Evolutionary conservation across 2,797 vertebrate genomes (phyloP).

Genomic region (Pangasius djambal): DNA sequence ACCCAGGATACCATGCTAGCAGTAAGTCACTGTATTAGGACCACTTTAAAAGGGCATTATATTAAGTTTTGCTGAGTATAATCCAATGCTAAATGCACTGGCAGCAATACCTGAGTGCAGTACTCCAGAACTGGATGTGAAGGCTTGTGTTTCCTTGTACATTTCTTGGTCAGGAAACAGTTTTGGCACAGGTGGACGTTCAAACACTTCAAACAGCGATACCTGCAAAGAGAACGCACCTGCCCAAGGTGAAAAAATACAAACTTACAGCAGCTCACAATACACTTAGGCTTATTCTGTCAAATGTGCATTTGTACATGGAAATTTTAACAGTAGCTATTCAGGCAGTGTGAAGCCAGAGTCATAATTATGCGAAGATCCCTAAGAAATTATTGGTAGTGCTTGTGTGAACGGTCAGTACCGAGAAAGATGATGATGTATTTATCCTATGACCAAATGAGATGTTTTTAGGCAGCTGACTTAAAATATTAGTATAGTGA

Average conservation of each 20-base stretch:
- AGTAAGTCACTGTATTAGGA: neutral
- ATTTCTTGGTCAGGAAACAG: slow-evolving; percentile 79
- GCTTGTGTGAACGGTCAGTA: neutral
- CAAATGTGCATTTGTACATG: too few relatives aligned
- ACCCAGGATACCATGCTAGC: neutral
- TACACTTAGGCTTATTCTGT: neutral
- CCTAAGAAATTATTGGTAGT: neutral
- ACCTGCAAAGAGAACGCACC: slow-evolving; percentile 68
- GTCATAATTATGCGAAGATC: neutral
- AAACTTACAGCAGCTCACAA: neutral
- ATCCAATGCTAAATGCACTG: neutral
- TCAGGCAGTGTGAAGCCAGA: neutral
- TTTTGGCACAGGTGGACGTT: slow-evolving; percentile 85
- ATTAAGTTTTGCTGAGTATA: neutral
- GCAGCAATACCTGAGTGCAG: slow-evolving; percentile 75
- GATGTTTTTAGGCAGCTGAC: neutral
- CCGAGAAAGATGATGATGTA: neutral
- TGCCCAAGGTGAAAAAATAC: slow-evolving; percentile 4
- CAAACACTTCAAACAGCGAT: slow-evolving; percentile 84
- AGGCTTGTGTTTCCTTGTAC: slow-evolving; percentile 76
- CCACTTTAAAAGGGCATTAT: neutral
- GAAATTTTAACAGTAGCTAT: neutral
- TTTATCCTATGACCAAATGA: neutral
- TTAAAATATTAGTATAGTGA: neutral
- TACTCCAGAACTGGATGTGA: slow-evolving; percentile 79